These are phyloP conservation scores for Alaudala cheleensis DNA, from an alignment of 2,113 vertebrate species.

Conservation along the genomic window DNA sequence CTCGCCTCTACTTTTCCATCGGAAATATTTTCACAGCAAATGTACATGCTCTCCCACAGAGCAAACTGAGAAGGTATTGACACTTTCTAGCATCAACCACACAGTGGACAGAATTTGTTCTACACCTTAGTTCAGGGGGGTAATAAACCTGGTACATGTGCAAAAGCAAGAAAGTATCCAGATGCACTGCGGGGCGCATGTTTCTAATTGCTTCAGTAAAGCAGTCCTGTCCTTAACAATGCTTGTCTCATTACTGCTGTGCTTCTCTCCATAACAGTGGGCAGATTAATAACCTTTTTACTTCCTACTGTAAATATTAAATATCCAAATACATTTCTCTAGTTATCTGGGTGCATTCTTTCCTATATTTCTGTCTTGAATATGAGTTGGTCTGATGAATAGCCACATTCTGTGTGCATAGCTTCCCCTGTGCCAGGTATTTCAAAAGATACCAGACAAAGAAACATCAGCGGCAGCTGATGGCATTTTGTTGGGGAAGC, in stretches of 20 bases:
- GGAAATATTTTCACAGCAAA: neutral
- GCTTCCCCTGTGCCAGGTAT: neutral
- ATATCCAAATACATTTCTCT: neutral
- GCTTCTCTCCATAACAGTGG: neutral
- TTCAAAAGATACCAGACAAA: neutral
- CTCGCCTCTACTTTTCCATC: neutral
- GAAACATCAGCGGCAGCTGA: neutral
- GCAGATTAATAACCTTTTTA: neutral
- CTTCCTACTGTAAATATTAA: neutral
- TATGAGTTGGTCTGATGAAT: neutral
- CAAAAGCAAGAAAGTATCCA: neutral
- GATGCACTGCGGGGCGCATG: neutral
- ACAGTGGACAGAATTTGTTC: neutral
- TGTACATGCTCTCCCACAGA: neutral
- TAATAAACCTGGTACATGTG: neutral
- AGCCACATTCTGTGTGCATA: fast-evolving
- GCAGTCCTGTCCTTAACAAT: neutral
- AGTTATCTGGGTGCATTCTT: neutral
- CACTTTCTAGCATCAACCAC: neutral
- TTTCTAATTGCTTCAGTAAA: neutral
- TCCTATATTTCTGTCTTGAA: neutral
- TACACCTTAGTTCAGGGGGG: neutral
- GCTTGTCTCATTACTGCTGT: neutral
- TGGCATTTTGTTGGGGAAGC: neutral
- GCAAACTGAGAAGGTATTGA: neutral